Conservation (phyloP, 1,140 invertebrate species). For the Zaprionus vittiger region DNA sequence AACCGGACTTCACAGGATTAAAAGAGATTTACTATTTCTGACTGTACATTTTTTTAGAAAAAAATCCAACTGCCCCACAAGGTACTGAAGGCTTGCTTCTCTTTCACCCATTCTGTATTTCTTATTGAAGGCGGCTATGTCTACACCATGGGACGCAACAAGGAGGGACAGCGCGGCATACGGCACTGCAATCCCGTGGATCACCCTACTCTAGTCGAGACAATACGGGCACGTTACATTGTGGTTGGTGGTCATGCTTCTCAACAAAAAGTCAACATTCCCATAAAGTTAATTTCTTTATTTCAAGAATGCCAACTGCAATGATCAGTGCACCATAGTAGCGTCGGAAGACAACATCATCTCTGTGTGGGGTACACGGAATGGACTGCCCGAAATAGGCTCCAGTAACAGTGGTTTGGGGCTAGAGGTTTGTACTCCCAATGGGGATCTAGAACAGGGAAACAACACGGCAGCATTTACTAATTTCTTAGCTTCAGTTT, state of each 20-base stretch:
- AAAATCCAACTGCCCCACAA: conserved; percentile 73
- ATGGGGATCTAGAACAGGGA: conserved; percentile 63
- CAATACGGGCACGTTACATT: conserved; percentile 85
- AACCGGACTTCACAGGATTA: background rate
- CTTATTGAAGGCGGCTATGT: conserved; percentile 89
- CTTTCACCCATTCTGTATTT: conserved; percentile 86
- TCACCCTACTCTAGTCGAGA: conserved; percentile 86
- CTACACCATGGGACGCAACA: conserved; percentile 88
- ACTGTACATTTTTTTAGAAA: conserved; percentile 47
- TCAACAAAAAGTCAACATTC: background rate
- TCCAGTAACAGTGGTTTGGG: conserved; percentile 58
- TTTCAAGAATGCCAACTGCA: conserved; percentile 85
- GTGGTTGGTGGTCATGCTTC: conserved; percentile 81
- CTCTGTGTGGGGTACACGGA: conserved; percentile 89
- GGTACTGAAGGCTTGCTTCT: conserved; percentile 86
- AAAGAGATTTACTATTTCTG: background rate
- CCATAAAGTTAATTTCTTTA: background rate
- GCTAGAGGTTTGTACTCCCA: conserved; percentile 64
- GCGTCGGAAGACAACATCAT: conserved; percentile 88
- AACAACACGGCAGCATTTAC: conserved; percentile 83
- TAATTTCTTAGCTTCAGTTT: conserved; percentile 83
- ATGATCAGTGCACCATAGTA: conserved; percentile 88
- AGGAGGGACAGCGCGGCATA: conserved; percentile 86
- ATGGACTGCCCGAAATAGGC: conserved; percentile 81
- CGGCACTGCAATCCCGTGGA: conserved; percentile 72